These are phyloP conservation scores for Colostygia pectinataria DNA, from an alignment of 2,888 invertebrate genomes.

Conservation along the genomic window DNA sequence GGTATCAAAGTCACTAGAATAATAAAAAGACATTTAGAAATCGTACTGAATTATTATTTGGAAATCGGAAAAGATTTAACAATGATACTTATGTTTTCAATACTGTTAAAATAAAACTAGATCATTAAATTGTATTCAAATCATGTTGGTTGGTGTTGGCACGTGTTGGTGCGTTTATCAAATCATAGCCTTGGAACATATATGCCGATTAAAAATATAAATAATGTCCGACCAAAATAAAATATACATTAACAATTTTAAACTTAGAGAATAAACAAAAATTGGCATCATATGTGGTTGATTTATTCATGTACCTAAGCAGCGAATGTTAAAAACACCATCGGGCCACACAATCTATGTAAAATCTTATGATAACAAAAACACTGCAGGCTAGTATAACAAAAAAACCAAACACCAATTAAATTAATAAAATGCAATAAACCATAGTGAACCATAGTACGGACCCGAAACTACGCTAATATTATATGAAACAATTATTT, in stretches of 20 bases:
- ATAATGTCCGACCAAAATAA: too few species aligned
- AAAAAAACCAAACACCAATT: conserved; percentile 38
- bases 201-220: conserved; percentile 2
- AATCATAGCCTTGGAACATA: too few species aligned
- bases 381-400: conserved; percentile 19
- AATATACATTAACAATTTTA: not conserved
- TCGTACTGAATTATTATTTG: too few species aligned
- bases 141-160: too few species aligned
- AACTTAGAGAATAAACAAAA: conserved; percentile 6
- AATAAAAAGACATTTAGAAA: too few species aligned
- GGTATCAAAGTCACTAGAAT: too few species aligned
- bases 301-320: not conserved
- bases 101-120: not conserved
- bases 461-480: conserved; percentile 61
- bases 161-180: too few species aligned
- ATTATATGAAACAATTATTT: conserved; percentile 56
- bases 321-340: conserved; percentile 9
- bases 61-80: too few species aligned
- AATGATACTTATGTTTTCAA: too few species aligned
- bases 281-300: conserved; percentile 3
- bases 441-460: conserved; percentile 48
- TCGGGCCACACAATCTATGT: not conserved
- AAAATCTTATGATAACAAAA: conserved; percentile 17
- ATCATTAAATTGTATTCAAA: too few species aligned
- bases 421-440: conserved; percentile 52